Percentiles rank a stretch among this genome's conserved stretches.
Evolutionary conservation across 2,888 invertebrate species (phyloP).

Genomic region (Sarcophaga caerulescens): DNA sequence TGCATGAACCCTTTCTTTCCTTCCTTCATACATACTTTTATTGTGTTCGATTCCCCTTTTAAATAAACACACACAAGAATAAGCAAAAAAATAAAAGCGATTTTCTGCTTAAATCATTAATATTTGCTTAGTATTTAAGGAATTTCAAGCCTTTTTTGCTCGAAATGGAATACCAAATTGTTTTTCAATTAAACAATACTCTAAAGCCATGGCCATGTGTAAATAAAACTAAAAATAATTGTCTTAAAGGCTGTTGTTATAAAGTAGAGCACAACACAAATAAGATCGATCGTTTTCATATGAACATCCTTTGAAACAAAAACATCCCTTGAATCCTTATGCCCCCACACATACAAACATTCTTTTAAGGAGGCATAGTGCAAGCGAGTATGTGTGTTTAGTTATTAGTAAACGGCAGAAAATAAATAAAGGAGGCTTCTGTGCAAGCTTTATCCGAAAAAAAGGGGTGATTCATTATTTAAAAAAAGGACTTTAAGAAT

Average conservation of each 20-base stretch:
- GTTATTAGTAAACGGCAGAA: conserved; percentile 65
- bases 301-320: conserved; percentile 36
- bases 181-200: conserved; percentile 17
- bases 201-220: neutral
- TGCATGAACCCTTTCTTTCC: conserved; percentile 55
- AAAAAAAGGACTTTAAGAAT: conserved; percentile 41
- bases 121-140: conserved; percentile 74
- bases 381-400: conserved; percentile 4
- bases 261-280: conserved; percentile 53
- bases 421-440: neutral
- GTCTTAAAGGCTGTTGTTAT: conserved; percentile 57
- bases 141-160: conserved; percentile 25
- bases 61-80: conserved; percentile 1
- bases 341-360: neutral
- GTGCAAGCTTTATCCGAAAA: neutral
- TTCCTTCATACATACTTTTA: conserved; percentile 21
- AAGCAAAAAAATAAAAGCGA: conserved; percentile 55
- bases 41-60: conserved; percentile 11
- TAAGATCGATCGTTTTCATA: conserved; percentile 77
- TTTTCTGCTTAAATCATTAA: conserved; percentile 73
- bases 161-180: neutral
- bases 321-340: conserved; percentile 40
- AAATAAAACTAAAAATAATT: conserved; percentile 55
- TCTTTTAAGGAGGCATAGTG: neutral
- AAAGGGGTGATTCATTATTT: conserved; percentile 50